Conservation (phyloP, 2,113 vertebrate genomes). For the Motacilla alba region DNA sequence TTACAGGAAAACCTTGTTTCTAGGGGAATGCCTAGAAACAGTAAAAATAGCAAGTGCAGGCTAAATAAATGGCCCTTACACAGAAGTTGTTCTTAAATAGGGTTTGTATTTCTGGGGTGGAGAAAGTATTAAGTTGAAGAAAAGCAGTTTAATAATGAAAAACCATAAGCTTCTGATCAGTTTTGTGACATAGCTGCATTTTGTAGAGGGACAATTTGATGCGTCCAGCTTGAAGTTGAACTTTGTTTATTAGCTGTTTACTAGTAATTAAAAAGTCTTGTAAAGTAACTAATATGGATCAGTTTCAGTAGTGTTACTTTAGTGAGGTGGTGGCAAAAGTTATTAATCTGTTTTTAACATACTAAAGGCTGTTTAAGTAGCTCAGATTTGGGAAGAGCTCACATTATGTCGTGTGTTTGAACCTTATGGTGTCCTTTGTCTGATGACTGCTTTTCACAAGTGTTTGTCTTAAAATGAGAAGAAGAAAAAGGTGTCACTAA, state of each 20-base stretch:
- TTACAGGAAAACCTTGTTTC: not conserved
- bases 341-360: not conserved
- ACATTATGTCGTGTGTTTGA: not conserved
- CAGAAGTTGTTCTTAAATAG: not conserved
- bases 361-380: not conserved
- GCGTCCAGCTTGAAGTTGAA: not conserved
- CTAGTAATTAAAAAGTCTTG: not conserved
- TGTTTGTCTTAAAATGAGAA: not conserved
- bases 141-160: not conserved
- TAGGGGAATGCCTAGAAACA: not conserved
- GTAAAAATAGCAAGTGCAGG: not conserved
- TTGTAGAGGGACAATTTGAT: not conserved
- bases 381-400: not conserved
- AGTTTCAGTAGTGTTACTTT: not conserved
- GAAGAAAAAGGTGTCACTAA: not conserved
- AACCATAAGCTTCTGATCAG: not conserved
- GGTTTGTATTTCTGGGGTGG: not conserved
- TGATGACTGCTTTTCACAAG: not conserved
- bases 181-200: not conserved
- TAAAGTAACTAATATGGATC: not conserved
- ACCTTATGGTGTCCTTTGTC: not conserved
- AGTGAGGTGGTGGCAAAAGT: not conserved
- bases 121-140: not conserved
- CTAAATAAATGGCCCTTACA: not conserved
- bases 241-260: not conserved